These are phyloP conservation scores for Drosophila hydei DNA, from an alignment of 1,140 invertebrate species.

Conservation along the genomic window DNA sequence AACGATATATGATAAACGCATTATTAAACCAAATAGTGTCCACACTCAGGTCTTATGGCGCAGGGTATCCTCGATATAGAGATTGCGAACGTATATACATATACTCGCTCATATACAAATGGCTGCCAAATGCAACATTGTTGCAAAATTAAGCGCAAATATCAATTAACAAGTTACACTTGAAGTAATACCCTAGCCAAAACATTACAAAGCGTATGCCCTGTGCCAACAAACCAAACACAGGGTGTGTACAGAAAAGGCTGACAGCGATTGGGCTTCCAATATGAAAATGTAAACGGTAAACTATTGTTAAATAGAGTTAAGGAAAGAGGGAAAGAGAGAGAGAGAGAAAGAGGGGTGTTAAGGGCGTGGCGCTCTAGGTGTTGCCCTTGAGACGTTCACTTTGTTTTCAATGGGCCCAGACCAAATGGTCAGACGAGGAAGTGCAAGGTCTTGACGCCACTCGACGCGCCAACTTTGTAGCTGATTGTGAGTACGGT, in stretches of 20 bases:
- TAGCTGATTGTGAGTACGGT: constrained; percentile 54
- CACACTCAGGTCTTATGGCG: no score
- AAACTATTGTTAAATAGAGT: background rate
- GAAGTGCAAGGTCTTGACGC: constrained; percentile 58
- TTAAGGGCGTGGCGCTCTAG: background rate
- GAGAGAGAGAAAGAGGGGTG: background rate
- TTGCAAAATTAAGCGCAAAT: constrained; percentile 12
- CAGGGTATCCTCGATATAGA: constrained; percentile 1
- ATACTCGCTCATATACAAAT: background rate
- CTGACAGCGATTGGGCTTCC: background rate
- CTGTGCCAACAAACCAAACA: background rate
- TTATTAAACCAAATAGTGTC: background rate
- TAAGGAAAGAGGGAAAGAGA: no score
- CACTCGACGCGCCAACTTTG: constrained; percentile 55
- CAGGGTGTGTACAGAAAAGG: background rate
- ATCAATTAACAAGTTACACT: constrained; percentile 5
- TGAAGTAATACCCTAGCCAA: background rate
- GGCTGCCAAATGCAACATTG: constrained; percentile 8
- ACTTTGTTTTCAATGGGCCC: constrained; percentile 34
- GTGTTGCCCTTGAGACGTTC: constrained; percentile 43
- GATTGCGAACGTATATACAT: background rate
- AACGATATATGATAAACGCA: background rate
- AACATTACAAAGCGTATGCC: background rate
- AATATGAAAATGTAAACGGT: background rate
- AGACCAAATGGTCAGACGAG: constrained; percentile 35